A percentile compares a stretch with the other conserved stretches of the same genome.
Evolutionary conservation across 2,113 vertebrate species (phyloP).

Genomic region (Gallinago jamesoni): DNA sequence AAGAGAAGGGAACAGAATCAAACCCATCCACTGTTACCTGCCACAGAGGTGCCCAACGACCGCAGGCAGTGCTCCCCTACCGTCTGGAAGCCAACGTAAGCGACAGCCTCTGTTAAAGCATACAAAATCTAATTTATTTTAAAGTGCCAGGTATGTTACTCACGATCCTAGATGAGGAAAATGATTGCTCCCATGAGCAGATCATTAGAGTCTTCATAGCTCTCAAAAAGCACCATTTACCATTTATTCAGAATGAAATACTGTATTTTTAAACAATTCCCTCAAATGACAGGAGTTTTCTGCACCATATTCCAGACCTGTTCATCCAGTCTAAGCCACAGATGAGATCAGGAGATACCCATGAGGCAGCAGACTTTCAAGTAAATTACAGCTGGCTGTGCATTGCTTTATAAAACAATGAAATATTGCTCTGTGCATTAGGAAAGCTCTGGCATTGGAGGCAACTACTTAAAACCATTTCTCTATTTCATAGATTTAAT

Average conservation of each 20-base stretch:
- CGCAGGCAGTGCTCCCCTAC: fast-evolving
- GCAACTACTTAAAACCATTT: background rate
- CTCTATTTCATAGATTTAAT: background rate
- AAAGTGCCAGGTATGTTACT: background rate
- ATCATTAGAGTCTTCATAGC: background rate
- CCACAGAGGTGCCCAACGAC: fast-evolving
- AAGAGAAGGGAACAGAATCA: background rate
- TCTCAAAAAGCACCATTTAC: background rate
- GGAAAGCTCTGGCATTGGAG: background rate
- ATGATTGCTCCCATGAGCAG: background rate
- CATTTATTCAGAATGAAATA: background rate
- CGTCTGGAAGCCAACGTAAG: background rate
- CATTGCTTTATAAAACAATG: background rate
- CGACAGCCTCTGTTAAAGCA: background rate
- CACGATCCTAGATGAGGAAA: background rate
- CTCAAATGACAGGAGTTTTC: background rate
- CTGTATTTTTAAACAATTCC: background rate
- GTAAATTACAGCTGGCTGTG: background rate
- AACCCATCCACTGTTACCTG: background rate
- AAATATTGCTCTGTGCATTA: background rate
- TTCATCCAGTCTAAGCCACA: background rate
- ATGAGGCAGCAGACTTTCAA: background rate
- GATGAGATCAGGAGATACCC: background rate
- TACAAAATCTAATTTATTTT: background rate
- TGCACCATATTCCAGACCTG: background rate